phyloP scores from a whole-genome alignment of 2,888 invertebrate species.

The Apodemia mormo region DNA sequence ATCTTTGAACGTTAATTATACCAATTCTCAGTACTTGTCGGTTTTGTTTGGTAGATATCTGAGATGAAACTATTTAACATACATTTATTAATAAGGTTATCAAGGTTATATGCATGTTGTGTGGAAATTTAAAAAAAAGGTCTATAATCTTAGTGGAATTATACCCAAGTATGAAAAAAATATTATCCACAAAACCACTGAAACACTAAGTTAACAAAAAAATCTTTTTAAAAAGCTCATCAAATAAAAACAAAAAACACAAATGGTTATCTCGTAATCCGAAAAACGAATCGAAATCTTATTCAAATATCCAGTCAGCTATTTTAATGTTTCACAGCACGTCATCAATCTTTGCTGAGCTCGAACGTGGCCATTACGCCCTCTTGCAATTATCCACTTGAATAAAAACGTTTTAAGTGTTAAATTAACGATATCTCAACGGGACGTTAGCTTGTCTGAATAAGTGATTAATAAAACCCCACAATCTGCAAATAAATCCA shows the following conservation, averaged over 20 bases:
- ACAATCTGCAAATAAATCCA: constrained; percentile 18
- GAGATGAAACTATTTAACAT: too few species aligned
- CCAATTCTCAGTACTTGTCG: too few species aligned
- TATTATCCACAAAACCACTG: neutral
- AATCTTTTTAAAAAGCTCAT: neutral
- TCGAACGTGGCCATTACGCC: constrained; percentile 73
- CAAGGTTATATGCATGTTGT: too few species aligned
- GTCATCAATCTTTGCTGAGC: constrained; percentile 74
- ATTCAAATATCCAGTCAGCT: constrained; percentile 74
- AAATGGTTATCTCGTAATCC: constrained; percentile 65
- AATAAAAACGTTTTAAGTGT: constrained; percentile 80
- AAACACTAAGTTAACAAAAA: neutral
- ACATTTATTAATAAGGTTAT: too few species aligned
- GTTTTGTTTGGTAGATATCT: too few species aligned
- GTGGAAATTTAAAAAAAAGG: too few species aligned
- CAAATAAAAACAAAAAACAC: constrained; percentile 40
- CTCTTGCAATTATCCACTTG: constrained; percentile 77
- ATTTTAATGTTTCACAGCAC: constrained; percentile 72
- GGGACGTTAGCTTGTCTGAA: constrained; percentile 66
- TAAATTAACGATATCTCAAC: constrained; percentile 78
- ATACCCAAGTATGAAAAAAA: neutral
- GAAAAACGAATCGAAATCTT: constrained; percentile 64
- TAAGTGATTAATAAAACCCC: constrained; percentile 69
- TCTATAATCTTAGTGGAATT: neutral
- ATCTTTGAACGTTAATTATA: too few species aligned